Base-by-base conservation (phyloP, 2,113 vertebrate genomes). In the Peucedramus taeniatus region DNA sequence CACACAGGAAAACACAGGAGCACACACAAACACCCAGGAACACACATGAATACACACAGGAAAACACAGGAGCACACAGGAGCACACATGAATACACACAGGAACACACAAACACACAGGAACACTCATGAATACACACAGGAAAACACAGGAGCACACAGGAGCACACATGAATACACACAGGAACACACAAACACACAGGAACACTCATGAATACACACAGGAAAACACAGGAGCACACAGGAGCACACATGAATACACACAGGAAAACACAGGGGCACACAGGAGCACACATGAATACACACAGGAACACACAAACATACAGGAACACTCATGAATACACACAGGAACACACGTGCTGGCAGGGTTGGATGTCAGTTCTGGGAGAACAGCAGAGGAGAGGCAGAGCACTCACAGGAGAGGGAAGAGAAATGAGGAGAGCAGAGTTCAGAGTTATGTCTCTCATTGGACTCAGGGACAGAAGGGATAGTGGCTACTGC, bases 281-380 rank as follows among this genome's bases (percentile, higher is more conserved):
- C n/a, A n/a, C n/a, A n/a, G n/a, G n/a, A 21, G 11, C 5, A 44
- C 49, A 53, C 24, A 11, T 0, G 4, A 7, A 30, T 18, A n/a
- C 54, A 4, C 31, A 45, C 21, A 23, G 30, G n/a, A n/a, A n/a
- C n/a, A n/a, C n/a, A n/a, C n/a, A 20, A 31, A 13, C 20, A 45
- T 19, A 7, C 15, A 15, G 0, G 3, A 33, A 17, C 3, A 45
- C 24, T 28, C 47, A 28, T 19, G 4, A 11, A 9, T 2, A 31
- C 15, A 24, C 53, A 28, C 33, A 28, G 7, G 23, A n/a, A 2
- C 16, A 56, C 74, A 40, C 11, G 1, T 10, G 2, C 27, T 59
- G 53, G 26, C 71, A 27, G 28, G 2, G 9, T 4, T 13, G 4
- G 39, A 17, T 2, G 1, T 5, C 42, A 1, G 35, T 2, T 53